Evolutionary conservation across 2,888 invertebrate genomes (phyloP), one percentile per base, ranked within the genome.

Genomic region (Aquatica leii): DNA sequence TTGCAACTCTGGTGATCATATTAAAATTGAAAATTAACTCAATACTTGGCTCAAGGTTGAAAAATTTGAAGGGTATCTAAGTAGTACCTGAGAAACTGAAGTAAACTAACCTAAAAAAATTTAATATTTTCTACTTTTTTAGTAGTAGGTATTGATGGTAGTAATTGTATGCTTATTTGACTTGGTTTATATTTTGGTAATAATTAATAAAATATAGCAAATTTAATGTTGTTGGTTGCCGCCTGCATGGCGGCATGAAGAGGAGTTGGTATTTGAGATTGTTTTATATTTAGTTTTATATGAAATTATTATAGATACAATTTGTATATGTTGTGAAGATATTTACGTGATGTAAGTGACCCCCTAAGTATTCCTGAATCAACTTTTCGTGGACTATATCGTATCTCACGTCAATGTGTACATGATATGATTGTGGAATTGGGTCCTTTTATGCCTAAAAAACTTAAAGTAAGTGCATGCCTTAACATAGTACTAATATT

Each of bases 391-490:
- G 17, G 17, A 15, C 14, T 43, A 3, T 43, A 14, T 17, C 14
- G 41, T 4, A 43, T 43, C 14, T 43, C 41, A 15, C 41, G 41
- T 43, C 14, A 14, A 43, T 1, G 5, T 4, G 40, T n/a, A 6
- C 40, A 40, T 40, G 40, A n/a, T 40, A 6, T 43, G 8, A 43
- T 43, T 15, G 14, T 43, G 15, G 41, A 43, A 15, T 43, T 43
- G 41, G 41, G 17, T 43, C 40, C 41, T 15, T 17, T 15, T 17
- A 43, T 43, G 8, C 41, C 41, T 3, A 14, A 43, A 43, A 43
- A 43, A 14, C 17, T 43, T 14, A 14, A 14, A 17, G 14, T 12
- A 43, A 15, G 14, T 43, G n/a, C n/a, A n/a, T n/a, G n/a, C n/a
- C n/a, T n/a, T n/a, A n/a, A n/a, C n/a, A n/a, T n/a, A n/a, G n/a